Evolutionary conservation across 2,797 vertebrate genomes (phyloP).

Genomic region (Dallia pectoralis): DNA sequence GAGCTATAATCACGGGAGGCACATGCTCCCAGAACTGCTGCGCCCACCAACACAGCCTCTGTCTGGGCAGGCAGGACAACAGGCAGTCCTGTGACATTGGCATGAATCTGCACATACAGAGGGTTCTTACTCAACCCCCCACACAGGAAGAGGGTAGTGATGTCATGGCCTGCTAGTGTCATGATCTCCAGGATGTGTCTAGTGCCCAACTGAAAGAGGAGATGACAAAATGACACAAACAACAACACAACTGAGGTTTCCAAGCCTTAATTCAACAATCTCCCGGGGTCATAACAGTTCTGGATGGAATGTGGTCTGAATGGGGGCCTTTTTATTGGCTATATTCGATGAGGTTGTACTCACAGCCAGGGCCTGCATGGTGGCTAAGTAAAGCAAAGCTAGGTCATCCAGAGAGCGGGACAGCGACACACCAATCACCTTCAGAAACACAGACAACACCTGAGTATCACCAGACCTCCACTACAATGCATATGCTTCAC

Average conservation of each 20-base stretch:
- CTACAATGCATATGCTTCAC: background rate
- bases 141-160: conserved; percentile 88
- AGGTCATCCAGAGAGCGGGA: conserved; percentile 88
- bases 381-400: conserved; percentile 90
- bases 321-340: too few species aligned
- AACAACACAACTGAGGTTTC: too few species aligned
- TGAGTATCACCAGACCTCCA: background rate
- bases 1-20: conserved; percentile 86
- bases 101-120: conserved; percentile 89
- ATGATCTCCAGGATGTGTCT: conserved; percentile 89
- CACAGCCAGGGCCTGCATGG: conserved; percentile 90
- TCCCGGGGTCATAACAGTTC: too few species aligned
- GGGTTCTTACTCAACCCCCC: conserved; percentile 94
- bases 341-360: conserved; percentile 58
- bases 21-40: conserved; percentile 90
- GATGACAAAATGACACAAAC: background rate
- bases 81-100: conserved; percentile 87
- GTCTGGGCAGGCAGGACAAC: conserved; percentile 86
- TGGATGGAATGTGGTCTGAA: too few species aligned
- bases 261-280: too few species aligned
- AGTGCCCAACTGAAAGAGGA: conserved; percentile 82
- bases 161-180: conserved; percentile 83
- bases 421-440: conserved; percentile 88
- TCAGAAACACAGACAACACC: conserved; percentile 34
- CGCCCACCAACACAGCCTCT: conserved; percentile 91